phyloP scores from a whole-genome alignment of 2,113 vertebrate species.

The Lagopus leucura region DNA sequence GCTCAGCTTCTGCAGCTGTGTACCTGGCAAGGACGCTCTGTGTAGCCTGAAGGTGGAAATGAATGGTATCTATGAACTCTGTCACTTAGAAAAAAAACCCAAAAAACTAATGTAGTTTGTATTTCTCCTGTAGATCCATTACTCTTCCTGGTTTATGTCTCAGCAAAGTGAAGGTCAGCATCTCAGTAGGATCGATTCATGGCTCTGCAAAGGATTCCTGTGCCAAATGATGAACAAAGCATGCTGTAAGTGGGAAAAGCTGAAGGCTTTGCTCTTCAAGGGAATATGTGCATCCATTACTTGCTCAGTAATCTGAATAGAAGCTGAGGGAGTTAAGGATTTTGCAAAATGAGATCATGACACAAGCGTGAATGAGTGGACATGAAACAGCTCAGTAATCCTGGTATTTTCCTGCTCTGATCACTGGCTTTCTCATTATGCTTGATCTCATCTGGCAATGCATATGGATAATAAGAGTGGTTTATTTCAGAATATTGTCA shows the following conservation, averaged over 20 bases:
- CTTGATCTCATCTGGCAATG: background rate
- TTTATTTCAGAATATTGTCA: background rate
- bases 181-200: background rate
- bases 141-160: background rate
- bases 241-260: background rate
- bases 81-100: background rate
- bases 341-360: conserved; percentile 16
- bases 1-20: background rate
- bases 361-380: background rate
- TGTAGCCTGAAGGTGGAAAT: conserved; percentile 10
- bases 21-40: background rate
- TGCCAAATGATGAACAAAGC: background rate
- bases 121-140: background rate
- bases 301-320: background rate
- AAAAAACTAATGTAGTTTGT: background rate
- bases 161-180: background rate
- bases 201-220: background rate
- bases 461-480: background rate
- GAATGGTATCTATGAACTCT: background rate
- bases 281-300: fast-evolving
- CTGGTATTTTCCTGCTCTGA: background rate
- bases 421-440: background rate
- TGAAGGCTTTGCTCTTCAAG: background rate
- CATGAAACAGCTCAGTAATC: background rate
- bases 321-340: background rate